Conservation (phyloP, 2,797 vertebrate species). For the Chelidonichthys spinosus region DNA sequence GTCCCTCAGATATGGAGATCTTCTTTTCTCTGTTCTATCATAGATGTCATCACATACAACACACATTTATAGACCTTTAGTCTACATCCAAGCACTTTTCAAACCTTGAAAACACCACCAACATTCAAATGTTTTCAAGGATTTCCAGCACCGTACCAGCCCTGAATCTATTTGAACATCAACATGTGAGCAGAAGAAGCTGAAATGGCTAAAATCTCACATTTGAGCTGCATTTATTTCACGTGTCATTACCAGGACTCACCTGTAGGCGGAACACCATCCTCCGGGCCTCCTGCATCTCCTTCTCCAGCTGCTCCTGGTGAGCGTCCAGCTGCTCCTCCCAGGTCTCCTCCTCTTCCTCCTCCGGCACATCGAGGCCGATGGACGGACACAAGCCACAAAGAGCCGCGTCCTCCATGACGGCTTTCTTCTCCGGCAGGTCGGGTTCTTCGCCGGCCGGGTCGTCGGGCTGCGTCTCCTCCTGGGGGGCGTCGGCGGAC, state of each 20-base stretch:
- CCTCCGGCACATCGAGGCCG: conserved; percentile 76
- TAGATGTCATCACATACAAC: no score
- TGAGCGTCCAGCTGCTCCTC: conserved; percentile 96
- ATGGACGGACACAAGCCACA: conserved; percentile 82
- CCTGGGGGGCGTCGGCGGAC: conserved; percentile 84
- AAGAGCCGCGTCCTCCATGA: conserved; percentile 82
- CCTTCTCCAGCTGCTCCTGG: conserved; percentile 97
- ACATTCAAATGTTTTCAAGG: no score
- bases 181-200: background rate
- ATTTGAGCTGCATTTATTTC: conserved; percentile 1
- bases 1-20: no score
- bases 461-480: conserved; percentile 87
- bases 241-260: conserved; percentile 35
- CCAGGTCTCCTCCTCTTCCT: conserved; percentile 88
- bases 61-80: no score
- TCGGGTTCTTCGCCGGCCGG: conserved; percentile 86
- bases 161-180: background rate
- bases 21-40: no score
- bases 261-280: conserved; percentile 99
- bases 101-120: no score
- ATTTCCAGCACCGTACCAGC: no score
- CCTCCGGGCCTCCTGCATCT: conserved; percentile 98
- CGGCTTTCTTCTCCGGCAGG: conserved; percentile 84
- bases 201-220: background rate
- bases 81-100: no score